phyloP scores from a whole-genome alignment of 2,113 vertebrate genomes.

The Brachypteracias leptosomus region DNA sequence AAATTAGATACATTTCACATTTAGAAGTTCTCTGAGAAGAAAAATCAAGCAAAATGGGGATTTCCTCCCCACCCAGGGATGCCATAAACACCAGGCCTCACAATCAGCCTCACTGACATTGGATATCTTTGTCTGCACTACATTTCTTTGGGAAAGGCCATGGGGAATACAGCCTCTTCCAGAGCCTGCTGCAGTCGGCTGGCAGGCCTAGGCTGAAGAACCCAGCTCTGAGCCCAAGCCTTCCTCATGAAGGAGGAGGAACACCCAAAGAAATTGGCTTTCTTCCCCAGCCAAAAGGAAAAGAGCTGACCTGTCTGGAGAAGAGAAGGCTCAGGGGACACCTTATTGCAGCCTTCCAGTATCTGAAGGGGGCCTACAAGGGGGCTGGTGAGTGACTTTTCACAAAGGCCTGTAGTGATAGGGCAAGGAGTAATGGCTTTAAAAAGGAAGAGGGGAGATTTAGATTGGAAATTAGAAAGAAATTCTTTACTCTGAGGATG shows the following conservation, averaged over 20 bases:
- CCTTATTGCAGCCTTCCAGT: no score
- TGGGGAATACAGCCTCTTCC: background rate
- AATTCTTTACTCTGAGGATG: no score
- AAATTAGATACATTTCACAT: background rate
- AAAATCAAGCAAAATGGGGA: background rate
- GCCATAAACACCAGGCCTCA: background rate
- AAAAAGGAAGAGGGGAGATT: no score
- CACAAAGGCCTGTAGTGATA: no score
- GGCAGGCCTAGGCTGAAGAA: background rate
- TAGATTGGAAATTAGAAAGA: no score
- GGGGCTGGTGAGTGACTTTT: no score
- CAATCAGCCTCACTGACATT: background rate
- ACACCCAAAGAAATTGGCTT: background rate
- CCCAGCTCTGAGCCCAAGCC: background rate
- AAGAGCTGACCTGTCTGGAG: background rate
- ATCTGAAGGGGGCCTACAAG: no score
- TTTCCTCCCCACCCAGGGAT: background rate
- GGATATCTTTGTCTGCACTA: background rate
- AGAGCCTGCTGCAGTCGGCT: background rate
- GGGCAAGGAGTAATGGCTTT: no score
- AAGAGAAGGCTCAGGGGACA: no score
- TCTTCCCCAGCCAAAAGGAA: background rate
- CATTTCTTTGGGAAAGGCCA: fast-evolving
- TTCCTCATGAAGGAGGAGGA: background rate
- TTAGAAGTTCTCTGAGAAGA: background rate